Conservation (phyloP, 2,113 vertebrate genomes). For the Lates calcarifer region DNA sequence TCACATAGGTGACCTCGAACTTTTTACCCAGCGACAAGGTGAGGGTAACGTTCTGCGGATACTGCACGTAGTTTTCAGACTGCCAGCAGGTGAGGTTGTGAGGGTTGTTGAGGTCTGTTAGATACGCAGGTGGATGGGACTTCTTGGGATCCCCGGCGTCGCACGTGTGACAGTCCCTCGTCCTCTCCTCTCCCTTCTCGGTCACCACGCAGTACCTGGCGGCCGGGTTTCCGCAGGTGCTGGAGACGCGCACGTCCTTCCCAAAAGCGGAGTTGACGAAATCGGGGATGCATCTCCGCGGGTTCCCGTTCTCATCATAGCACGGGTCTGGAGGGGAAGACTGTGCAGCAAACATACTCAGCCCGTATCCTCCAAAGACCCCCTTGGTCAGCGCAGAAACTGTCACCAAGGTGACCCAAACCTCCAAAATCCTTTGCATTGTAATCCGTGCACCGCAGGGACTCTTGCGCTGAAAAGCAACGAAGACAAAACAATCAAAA, state of each 20-base stretch:
- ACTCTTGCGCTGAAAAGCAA: slow-evolving; percentile 65
- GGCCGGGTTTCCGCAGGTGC: slow-evolving; percentile 93
- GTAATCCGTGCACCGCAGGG: slow-evolving; percentile 75
- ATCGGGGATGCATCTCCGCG: slow-evolving; percentile 97
- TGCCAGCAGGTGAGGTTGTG: slow-evolving; percentile 99
- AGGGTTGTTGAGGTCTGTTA: slow-evolving; percentile 99
- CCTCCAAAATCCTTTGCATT: slow-evolving; percentile 86
- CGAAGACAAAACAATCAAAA: slow-evolving; percentile 22
- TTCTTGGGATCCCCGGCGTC: slow-evolving; percentile 94
- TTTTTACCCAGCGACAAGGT: slow-evolving; percentile 96
- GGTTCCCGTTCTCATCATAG: slow-evolving; percentile 96
- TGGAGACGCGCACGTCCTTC: slow-evolving; percentile 96
- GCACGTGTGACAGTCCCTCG: slow-evolving; percentile 95
- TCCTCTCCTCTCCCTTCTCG: slow-evolving; percentile 92
- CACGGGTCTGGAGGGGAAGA: slow-evolving; percentile 96
- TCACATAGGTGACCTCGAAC: slow-evolving; percentile 99
- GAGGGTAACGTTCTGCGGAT: slow-evolving; percentile 95
- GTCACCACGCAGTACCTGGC: slow-evolving; percentile 94
- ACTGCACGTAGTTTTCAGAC: slow-evolving; percentile 95
- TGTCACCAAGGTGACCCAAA: slow-evolving; percentile 88
- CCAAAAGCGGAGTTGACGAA: slow-evolving; percentile 99
- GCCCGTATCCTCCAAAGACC: slow-evolving; percentile 87
- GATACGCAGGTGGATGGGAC: slow-evolving; percentile 92
- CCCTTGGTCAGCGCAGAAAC: slow-evolving; percentile 86
- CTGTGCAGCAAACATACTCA: slow-evolving; percentile 95